Evolutionary conservation across 2,797 vertebrate genomes (phyloP), one percentile per base, ranked within the genome.

Genomic region (Melanotaenia trifasciata): DNA sequence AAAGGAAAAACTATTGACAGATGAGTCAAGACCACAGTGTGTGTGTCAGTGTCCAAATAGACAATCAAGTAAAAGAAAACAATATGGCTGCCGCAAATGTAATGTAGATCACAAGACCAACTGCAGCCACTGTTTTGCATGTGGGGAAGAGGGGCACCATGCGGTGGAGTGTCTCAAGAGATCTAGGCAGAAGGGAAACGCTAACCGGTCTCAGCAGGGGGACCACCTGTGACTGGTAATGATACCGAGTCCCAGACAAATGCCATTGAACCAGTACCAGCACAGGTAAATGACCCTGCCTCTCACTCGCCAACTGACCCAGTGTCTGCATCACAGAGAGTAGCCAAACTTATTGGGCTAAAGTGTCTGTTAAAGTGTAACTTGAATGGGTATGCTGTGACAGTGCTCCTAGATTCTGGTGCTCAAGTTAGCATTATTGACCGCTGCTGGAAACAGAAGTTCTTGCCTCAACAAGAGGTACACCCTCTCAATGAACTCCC

Each of bases 81-180:
- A 16, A 26, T 22, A 35, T 56, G 56, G 64, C 12, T 56, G 70
- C 54, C 43, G 40, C 22, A 26, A 53, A 24, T 78, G 58, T 10
- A 18, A 40, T 24, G 24, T 32, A 12, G 28, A 28, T 20, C 7
- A 45, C 4, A 13, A 20, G 8, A 58, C 58, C 1, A 20, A 33
- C 35, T 74, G 60, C 7, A 53, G 16, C n/a, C 70, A 59, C 22
- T 58, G 63, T 8, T 73, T 66, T 53, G 10, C n/a, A 4, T 59
- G 54, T n/a, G 18, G 71, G 0, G 57, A 60, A 40, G 71, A 73
- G 12, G 56, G 45, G 8, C 57, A 73, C 43, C 20, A 32, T 22
- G 50, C 72, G 24, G 47, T 67, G 7, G 64, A 47, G 0, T 56
- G 59, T 8, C 12, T 71, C 4, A 63, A 71, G 13, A 56, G 18